Base-by-base conservation (phyloP, 2,888 invertebrate species). In the Gymnosoma rotundatum region DNA sequence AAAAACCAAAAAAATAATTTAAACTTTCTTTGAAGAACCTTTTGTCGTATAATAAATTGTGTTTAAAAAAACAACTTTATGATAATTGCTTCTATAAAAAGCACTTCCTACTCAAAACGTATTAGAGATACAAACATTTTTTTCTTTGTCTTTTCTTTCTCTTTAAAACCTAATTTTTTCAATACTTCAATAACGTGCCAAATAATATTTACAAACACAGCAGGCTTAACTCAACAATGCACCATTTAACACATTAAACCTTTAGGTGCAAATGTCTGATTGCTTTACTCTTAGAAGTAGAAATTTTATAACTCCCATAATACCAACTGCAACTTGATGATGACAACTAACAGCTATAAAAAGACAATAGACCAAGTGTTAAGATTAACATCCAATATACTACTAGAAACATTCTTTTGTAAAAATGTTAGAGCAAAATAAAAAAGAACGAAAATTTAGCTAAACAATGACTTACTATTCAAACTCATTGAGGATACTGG, bases 341-440 rank as follows among this genome's bases (percentile, higher is more conserved):
- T 45, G 54, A 18, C 36, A 67, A 54, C 10, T 42, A 21, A 21
- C 45, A 45, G 36, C 32, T 36, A 16, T 16, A 21, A 36, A 32
- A 70, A 63, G 21, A 70, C 70, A 78, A 72, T 60, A 36, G 38
- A 25, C 48, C 54, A 78, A 78, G 63, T 78, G 70, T 78, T 78
- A 56, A 72, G 70, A 70, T 78, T 78, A 78, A 50, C 78, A 72
- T 70, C 63, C 48, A 70, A 25, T 70, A 70, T 16, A 63, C 48
- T 45, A 63, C 54, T 45, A 54, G 20, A 54, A 61, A 42, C 36
- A 54, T 45, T 9, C 45, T 70, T 52, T 69, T 61, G 42, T 69
- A 14, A 52, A 48, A 75, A 50, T n/a, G 48, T 10, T 50, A 52
- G 10, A 52, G 32, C 7, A 20, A 67, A 38, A 67, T 66, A 18